A percentile compares a stretch with the other conserved stretches of the same genome.
Evolutionary conservation across 1,140 invertebrate species (phyloP).

Genomic region (Oryctes rhinoceros): DNA sequence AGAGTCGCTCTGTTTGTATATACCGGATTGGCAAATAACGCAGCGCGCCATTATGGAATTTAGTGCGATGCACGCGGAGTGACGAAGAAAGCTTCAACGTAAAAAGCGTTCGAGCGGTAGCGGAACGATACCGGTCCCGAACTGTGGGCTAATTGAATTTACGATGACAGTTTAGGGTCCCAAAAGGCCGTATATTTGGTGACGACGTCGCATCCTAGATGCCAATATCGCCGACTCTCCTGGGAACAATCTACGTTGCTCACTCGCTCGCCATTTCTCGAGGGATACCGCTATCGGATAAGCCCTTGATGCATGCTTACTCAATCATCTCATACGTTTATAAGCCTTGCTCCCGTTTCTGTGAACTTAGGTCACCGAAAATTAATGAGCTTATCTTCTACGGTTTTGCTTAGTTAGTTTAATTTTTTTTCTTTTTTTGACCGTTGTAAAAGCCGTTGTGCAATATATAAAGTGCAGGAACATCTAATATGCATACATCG

Average conservation of each 20-base stretch:
- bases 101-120: slow-evolving; percentile 41
- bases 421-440: no score
- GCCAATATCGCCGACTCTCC: slow-evolving; percentile 58
- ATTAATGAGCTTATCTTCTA: not conserved
- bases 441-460: no score
- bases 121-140: slow-evolving; percentile 52
- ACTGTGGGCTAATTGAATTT: slow-evolving; percentile 59
- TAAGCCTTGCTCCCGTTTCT: not conserved
- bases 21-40: not conserved
- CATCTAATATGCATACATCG: no score
- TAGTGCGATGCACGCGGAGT: not conserved
- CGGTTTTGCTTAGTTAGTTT: no score
- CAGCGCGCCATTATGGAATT: slow-evolving; percentile 14
- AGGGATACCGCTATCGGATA: slow-evolving; percentile 39
- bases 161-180: slow-evolving; percentile 58
- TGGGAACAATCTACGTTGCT: slow-evolving; percentile 57
- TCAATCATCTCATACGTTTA: slow-evolving; percentile 36
- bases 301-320: slow-evolving; percentile 36
- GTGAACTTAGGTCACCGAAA: not conserved
- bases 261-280: slow-evolving; percentile 52
- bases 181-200: slow-evolving; percentile 60
- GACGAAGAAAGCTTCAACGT: not conserved
- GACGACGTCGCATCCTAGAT: slow-evolving; percentile 59
- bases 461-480: no score
- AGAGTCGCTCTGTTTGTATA: not conserved